Conservation (phyloP, 2,113 vertebrate species). For the Oostethus manadensis region DNA sequence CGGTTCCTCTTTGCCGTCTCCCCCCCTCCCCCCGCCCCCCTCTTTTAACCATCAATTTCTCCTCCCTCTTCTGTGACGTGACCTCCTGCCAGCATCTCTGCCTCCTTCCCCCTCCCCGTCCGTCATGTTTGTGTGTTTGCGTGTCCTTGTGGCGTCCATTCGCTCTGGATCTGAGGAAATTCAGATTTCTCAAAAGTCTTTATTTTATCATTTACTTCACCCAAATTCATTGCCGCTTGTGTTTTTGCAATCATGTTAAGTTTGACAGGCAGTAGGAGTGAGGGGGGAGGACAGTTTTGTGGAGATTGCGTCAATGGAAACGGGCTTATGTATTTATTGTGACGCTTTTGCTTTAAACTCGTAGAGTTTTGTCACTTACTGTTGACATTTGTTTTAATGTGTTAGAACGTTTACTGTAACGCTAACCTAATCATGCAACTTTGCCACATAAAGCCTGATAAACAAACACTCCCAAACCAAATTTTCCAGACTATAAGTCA, state of each 20-base stretch:
- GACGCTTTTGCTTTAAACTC: no score
- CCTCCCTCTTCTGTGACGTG: slow-evolving; percentile 56
- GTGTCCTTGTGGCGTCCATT: slow-evolving; percentile 46
- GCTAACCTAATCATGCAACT: no score
- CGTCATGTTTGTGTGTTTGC: slow-evolving; percentile 47
- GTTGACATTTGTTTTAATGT: no score
- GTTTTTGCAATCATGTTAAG: slow-evolving; percentile 34
- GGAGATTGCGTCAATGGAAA: slow-evolving; percentile 16
- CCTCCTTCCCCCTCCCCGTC: slow-evolving; percentile 41
- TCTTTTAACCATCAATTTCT: slow-evolving; percentile 30
- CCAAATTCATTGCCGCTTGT: slow-evolving; percentile 51
- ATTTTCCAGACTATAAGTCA: no score
- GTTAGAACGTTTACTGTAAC: no score
- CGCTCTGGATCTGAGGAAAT: slow-evolving; percentile 43
- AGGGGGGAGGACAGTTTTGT: slow-evolving; percentile 14
- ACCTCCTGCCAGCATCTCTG: slow-evolving; percentile 44
- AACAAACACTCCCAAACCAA: no score
- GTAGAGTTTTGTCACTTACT: no score
- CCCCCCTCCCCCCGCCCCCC: slow-evolving; percentile 22
- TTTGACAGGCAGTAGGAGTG: slow-evolving; percentile 29
- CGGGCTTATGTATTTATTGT: background rate
- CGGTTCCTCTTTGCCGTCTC: slow-evolving; percentile 76
- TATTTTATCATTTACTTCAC: slow-evolving; percentile 32
- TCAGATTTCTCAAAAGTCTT: slow-evolving; percentile 40
- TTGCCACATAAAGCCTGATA: no score